Percentiles rank a stretch among this genome's conserved stretches.
phyloP scores from a whole-genome alignment of 2,888 invertebrate genomes.

The Ectemnius lituratus region DNA sequence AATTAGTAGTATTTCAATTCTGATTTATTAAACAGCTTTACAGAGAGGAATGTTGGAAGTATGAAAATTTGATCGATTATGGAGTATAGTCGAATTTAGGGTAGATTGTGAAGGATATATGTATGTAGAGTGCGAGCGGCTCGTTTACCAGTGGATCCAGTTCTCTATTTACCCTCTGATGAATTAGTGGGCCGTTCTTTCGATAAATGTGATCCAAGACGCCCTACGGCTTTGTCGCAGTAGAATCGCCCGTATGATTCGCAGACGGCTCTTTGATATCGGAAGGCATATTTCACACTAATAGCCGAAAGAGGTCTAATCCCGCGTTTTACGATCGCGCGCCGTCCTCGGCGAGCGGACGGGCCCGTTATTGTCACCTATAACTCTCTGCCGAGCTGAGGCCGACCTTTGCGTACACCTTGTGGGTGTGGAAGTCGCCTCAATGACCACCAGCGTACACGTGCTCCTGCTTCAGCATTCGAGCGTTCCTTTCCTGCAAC shows the following conservation, averaged over 20 bases:
- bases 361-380: constrained; percentile 61
- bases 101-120: no score
- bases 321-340: constrained; percentile 68
- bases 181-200: no score
- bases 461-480: no score
- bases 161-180: no score
- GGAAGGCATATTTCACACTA: constrained; percentile 66
- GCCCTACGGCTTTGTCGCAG: constrained; percentile 10
- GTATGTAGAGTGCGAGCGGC: no score
- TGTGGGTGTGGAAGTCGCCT: constrained; percentile 40
- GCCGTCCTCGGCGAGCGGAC: constrained; percentile 30
- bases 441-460: background rate
- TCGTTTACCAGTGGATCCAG: no score
- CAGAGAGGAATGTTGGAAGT: no score
- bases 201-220: background rate
- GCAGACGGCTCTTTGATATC: constrained; percentile 37
- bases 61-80: no score
- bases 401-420: constrained; percentile 15
- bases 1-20: no score
- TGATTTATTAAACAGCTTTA: no score
- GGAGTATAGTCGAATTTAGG: no score
- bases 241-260: constrained; percentile 15
- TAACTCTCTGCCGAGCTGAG: constrained; percentile 42
- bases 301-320: constrained; percentile 70
- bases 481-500: no score